Evolutionary conservation across 1,140 invertebrate species (phyloP).

Genomic region (Atta texana): DNA sequence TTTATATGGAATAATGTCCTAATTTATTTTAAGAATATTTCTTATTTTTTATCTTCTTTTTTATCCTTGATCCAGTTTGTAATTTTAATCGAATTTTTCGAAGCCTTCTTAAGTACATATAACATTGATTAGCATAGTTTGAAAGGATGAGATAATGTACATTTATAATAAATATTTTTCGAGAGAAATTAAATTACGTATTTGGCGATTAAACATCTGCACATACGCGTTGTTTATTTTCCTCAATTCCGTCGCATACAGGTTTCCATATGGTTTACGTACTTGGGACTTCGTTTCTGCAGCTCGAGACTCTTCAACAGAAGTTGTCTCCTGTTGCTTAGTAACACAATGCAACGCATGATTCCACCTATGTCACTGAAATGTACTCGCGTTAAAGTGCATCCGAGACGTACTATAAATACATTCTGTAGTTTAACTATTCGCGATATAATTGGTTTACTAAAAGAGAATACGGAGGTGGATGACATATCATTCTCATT

Average conservation of each 20-base stretch:
- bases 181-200: constrained; percentile 32
- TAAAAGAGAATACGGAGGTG: constrained; percentile 7
- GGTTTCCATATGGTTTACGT: constrained; percentile 34
- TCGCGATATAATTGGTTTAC: constrained; percentile 2
- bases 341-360: constrained; percentile 49
- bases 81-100: not conserved
- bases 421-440: constrained; percentile 11
- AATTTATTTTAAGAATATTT: constrained; percentile 20
- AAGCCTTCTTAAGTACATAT: not conserved
- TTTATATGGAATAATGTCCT: not conserved
- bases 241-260: constrained; percentile 32
- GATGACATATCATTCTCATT: not conserved
- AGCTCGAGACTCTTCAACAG: constrained; percentile 32
- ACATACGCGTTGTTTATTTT: constrained; percentile 26
- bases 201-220: constrained; percentile 45
- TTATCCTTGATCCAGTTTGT: not conserved
- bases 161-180: constrained; percentile 19
- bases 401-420: constrained; percentile 19
- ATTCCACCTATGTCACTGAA: constrained; percentile 36
- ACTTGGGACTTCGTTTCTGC: constrained; percentile 10
- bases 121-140: not conserved
- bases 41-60: not conserved
- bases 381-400: constrained; percentile 38
- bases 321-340: constrained; percentile 49
- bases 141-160: not conserved